phyloP scores from a whole-genome alignment of 2,797 vertebrate species.

The Clarias laeviceps region DNA sequence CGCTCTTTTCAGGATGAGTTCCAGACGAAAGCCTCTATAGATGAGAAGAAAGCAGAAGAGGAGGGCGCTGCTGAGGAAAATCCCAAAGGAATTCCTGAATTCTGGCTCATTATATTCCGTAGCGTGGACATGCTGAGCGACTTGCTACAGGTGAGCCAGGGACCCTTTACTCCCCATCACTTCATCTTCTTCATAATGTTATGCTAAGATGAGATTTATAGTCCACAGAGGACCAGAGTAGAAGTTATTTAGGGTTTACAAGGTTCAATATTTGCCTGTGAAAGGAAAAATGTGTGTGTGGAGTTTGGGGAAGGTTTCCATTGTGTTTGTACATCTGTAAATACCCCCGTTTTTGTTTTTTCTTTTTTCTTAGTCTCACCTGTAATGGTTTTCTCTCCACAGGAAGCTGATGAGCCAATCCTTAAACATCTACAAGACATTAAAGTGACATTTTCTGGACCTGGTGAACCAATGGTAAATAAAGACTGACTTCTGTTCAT shows the following conservation, averaged over 20 bases:
- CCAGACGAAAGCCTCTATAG: conserved; percentile 87
- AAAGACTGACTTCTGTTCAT: background rate
- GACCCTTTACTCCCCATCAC: background rate
- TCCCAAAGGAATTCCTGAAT: conserved; percentile 93
- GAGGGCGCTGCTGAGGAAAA: conserved; percentile 74
- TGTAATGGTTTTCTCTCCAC: conserved; percentile 18
- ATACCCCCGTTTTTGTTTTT: background rate
- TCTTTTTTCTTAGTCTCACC: background rate
- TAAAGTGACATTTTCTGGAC: conserved; percentile 93
- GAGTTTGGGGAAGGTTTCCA: background rate
- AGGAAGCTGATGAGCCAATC: conserved; percentile 97
- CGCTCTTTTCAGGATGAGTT: conserved; percentile 82
- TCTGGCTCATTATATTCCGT: conserved; percentile 98
- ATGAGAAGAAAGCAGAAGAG: conserved; percentile 78
- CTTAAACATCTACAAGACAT: conserved; percentile 95
- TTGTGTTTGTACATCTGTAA: background rate
- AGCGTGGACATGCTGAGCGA: conserved; percentile 96
- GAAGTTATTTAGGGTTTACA: too few relatives aligned
- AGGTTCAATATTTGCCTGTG: background rate
- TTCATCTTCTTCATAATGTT: background rate
- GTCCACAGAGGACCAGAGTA: background rate
- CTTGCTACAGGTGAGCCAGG: conserved; percentile 82
- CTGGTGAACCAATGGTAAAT: conserved; percentile 86
- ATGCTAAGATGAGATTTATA: background rate
- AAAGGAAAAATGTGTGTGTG: background rate